These are phyloP conservation scores for Merluccius polli DNA, from an alignment of 2,797 vertebrate genomes.

Conservation along the genomic window DNA sequence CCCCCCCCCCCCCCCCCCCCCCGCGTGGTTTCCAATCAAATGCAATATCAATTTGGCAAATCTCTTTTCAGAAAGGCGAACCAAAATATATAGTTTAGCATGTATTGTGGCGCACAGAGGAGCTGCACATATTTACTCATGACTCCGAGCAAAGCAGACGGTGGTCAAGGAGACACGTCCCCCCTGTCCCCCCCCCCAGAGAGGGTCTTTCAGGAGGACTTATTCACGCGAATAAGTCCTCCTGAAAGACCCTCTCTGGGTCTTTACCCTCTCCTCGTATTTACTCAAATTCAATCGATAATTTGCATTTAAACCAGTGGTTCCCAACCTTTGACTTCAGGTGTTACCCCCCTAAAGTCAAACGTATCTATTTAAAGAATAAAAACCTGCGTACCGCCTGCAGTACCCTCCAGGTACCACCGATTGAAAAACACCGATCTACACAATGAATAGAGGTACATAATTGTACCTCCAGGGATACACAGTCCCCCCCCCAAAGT, in stretches of 20 bases:
- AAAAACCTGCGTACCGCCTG: too few relatives aligned
- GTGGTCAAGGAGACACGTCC: neutral
- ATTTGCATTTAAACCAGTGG: too few relatives aligned
- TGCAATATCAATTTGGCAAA: slow-evolving; percentile 1
- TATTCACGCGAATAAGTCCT: too few relatives aligned
- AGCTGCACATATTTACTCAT: neutral
- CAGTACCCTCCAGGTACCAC: too few relatives aligned
- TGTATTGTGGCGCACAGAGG: neutral
- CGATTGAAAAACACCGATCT: too few relatives aligned
- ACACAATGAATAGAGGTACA: slow-evolving; percentile 54
- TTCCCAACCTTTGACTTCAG: too few relatives aligned
- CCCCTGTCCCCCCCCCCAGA: neutral
- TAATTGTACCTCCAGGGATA: slow-evolving; percentile 52
- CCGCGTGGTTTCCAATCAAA: neutral
- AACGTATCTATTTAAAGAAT: too few relatives aligned
- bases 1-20: too few relatives aligned
- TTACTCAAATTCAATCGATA: slow-evolving; percentile 51
- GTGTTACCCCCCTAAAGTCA: too few relatives aligned
- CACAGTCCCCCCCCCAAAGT: slow-evolving; percentile 5
- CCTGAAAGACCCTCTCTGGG: too few relatives aligned
- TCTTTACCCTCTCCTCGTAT: slow-evolving; percentile 46
- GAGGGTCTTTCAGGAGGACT: slow-evolving; percentile 27
- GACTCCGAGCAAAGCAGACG: neutral
- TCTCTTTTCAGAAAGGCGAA: neutral
- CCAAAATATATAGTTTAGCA: neutral